Evolutionary conservation across 2,888 invertebrate genomes (phyloP).

Genomic region (Nephrotoma appendiculata): DNA sequence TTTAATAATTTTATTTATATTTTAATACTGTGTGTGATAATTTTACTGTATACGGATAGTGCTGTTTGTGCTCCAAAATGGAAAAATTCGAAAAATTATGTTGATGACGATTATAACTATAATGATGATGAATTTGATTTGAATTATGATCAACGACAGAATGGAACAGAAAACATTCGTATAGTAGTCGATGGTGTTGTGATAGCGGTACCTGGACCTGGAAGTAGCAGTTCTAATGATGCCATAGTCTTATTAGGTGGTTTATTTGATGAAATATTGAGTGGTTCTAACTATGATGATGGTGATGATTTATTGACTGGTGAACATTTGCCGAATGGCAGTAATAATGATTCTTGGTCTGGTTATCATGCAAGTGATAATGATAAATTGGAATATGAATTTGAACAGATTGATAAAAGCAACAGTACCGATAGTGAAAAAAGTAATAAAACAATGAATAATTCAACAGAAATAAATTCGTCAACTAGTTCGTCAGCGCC

Average conservation of each 20-base stretch:
- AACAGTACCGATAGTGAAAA: background rate
- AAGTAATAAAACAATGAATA: background rate
- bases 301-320: background rate
- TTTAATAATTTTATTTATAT: background rate
- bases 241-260: background rate
- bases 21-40: background rate
- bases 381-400: background rate
- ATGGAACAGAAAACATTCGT: slow-evolving; percentile 59
- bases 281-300: background rate
- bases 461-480: background rate
- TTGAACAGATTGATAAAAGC: background rate
- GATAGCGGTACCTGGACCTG: slow-evolving; percentile 30
- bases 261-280: background rate
- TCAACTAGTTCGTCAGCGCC: background rate
- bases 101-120: background rate
- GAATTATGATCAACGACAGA: slow-evolving; percentile 60
- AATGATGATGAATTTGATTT: slow-evolving; percentile 20
- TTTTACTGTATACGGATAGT: background rate
- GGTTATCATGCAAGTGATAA: background rate
- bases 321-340: background rate
- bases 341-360: background rate
- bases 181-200: slow-evolving; percentile 55
- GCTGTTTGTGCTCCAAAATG: background rate
- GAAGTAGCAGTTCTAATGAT: background rate
- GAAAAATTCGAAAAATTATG: background rate